Evolutionary conservation across 2,888 invertebrate genomes (phyloP), one percentile per base, ranked within the genome.

Genomic region (Chaetoderma sp.): DNA sequence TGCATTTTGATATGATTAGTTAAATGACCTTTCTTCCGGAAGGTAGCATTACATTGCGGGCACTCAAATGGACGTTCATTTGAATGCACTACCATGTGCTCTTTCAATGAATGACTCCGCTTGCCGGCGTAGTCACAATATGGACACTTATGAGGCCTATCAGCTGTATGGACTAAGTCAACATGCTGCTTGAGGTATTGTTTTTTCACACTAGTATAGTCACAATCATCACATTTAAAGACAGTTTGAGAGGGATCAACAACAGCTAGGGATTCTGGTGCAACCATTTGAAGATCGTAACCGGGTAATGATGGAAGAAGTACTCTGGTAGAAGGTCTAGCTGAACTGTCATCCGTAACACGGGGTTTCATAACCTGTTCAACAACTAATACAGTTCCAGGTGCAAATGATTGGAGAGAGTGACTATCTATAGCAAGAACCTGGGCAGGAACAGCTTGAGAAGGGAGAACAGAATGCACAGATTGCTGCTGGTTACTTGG

Each of bases 111-210:
- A 65, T 84, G 83, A 36, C 83, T 82, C 3, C 84, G 71, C 59
- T 85, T 85, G 4, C 85, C 84, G 28, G 85, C 83, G 63, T 85
- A 85, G 65, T 83, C 83, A 70, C 85, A 85, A 68, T 80, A 83
- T 1, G 84, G 83, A 65, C 85, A 85, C 63, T 84, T 84, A 65
- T 77, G 84, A 4, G 83, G 83, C 16, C 84, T 70, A 23, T 79
- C 80, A n/a, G 78, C 75, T 33, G 73, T 78, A 67, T 85, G 85
- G 4, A 84, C 84, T 8, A 84, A 71, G 57, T 83, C 83, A 6
- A 82, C 77, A 66, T 85, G 84, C 66, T 85, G 85, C 62, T 83
- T 83, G 39, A 83, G 70, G 66, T 84, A 85, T 63, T 81, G 78
- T 56, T 84, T 84, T 62, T 85, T 84, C 63, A 80, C 73, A 60